Evolutionary conservation across 2,888 invertebrate genomes (phyloP), one percentile per base, ranked within the genome.

Genomic region (Vanessa cardui): DNA sequence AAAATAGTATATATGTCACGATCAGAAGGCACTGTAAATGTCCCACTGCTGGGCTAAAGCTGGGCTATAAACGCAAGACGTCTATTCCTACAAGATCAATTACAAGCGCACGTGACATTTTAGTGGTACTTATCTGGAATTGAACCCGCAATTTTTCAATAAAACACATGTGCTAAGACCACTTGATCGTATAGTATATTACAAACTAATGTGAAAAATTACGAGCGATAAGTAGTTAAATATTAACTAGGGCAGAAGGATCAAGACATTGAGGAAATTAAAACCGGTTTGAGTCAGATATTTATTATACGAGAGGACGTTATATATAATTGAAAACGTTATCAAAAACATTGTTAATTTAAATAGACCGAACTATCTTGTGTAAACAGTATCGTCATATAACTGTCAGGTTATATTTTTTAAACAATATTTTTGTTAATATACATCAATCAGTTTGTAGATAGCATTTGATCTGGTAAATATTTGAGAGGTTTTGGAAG

Each of bases 191-290:
- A 3, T 49, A 20, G 18, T 18, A 4, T n/a, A 49, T 18, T 15
- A 21, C 21, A 21, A 2, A 50, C 12, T 12, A 9, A 21, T 9
- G 50, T 1, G 20, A 50, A 50, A 20, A 20, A 50, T 21, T 12
- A 21, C 21, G 12, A 15, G 50, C 8, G 16, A 54, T 54, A 54
- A 54, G 33, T 54, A 54, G 54, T 54, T 31, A 2, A 39, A 39
- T 54, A 33, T n/a, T 46, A 62, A 54, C 18, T 67, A 33, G 67
- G 58, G 50, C 67, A 62, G 62, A 56, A 63, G 63, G 62, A 67
- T 67, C 59, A 63, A 46, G 52, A 59, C 52, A 63, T 58, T 56
- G 58, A 47, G 62, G 63, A 63, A 58, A 63, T 49, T 47, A 21
- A 47, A 58, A 67, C 54, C 54, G 54, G 54, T 54, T 54, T n/a